These are phyloP conservation scores for Tachysurus vachellii DNA, from an alignment of 2,113 vertebrate species.

Conservation along the genomic window DNA sequence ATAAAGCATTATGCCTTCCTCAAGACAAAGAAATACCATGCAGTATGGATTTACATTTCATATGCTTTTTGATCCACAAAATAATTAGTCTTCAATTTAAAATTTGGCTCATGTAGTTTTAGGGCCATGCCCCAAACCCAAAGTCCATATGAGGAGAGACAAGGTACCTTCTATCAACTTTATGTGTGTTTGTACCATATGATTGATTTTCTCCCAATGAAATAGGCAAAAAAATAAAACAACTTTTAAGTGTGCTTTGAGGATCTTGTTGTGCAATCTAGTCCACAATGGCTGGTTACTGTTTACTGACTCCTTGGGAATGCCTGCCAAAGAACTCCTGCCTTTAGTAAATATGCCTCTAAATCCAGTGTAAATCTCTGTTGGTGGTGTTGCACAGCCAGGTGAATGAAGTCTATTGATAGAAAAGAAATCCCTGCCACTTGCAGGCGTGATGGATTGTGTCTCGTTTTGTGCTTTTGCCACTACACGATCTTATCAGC, in stretches of 20 bases:
- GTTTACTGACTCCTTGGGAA: constrained; percentile 58
- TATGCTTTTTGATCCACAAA: background rate
- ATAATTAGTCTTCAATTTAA: background rate
- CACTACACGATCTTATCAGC: constrained; percentile 11
- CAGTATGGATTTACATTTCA: constrained; percentile 3
- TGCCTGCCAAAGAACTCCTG: constrained; percentile 54
- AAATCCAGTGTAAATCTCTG: constrained; percentile 61
- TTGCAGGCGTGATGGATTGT: constrained; percentile 53
- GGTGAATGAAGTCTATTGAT: constrained; percentile 60
- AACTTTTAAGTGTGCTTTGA: background rate
- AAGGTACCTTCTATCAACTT: background rate
- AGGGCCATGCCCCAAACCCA: background rate
- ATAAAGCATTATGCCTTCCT: constrained; percentile 41
- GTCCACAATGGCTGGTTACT: constrained; percentile 36
- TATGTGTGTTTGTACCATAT: background rate
- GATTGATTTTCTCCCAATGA: constrained; percentile 20
- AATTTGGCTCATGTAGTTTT: background rate
- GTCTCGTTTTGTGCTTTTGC: constrained; percentile 31
- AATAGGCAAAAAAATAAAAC: background rate
- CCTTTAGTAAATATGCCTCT: constrained; percentile 71
- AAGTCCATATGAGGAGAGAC: background rate
- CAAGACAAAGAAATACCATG: constrained; percentile 7
- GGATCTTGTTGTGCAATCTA: constrained; percentile 8
- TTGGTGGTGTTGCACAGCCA: constrained; percentile 48
- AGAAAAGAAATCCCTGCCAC: constrained; percentile 36